Evolutionary conservation across 2,797 vertebrate species (phyloP).

Genomic region (Cynopterus sphinx): DNA sequence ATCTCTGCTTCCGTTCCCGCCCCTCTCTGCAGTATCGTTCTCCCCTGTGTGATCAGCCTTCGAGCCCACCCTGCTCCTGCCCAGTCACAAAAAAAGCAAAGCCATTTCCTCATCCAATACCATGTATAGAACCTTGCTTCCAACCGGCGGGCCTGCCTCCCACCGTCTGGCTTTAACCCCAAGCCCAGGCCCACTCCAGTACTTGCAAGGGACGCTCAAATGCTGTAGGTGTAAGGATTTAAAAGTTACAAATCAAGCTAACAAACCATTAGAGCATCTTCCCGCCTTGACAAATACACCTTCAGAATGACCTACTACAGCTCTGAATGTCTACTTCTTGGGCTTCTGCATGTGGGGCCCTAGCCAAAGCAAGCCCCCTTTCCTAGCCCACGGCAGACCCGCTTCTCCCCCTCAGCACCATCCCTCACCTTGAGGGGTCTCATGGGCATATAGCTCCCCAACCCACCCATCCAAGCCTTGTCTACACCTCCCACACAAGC

Average conservation of each 20-base stretch:
- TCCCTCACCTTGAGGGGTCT: neutral
- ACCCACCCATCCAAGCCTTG: neutral
- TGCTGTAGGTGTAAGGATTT: neutral
- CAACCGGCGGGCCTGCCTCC: neutral
- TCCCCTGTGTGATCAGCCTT: neutral
- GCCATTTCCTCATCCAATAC: neutral
- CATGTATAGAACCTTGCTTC: neutral
- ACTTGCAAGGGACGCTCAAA: neutral
- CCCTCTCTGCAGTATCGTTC: rapidly evolving
- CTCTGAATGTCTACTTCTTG: neutral
- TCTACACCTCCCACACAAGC: neutral
- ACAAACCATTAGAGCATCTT: neutral
- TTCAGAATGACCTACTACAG: neutral
- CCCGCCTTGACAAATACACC: neutral
- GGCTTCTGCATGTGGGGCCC: neutral
- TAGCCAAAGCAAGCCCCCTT: neutral
- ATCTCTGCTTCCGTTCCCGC: neutral
- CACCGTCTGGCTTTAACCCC: rapidly evolving
- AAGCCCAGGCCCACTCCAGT: neutral
- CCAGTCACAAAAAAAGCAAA: neutral
- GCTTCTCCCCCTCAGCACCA: neutral
- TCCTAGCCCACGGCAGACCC: neutral
- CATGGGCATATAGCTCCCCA: rapidly evolving
- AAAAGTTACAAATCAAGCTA: neutral
- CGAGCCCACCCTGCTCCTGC: neutral